These are phyloP conservation scores for Meliscaeva auricollis DNA, from an alignment of 2,888 invertebrate genomes.

Conservation along the genomic window DNA sequence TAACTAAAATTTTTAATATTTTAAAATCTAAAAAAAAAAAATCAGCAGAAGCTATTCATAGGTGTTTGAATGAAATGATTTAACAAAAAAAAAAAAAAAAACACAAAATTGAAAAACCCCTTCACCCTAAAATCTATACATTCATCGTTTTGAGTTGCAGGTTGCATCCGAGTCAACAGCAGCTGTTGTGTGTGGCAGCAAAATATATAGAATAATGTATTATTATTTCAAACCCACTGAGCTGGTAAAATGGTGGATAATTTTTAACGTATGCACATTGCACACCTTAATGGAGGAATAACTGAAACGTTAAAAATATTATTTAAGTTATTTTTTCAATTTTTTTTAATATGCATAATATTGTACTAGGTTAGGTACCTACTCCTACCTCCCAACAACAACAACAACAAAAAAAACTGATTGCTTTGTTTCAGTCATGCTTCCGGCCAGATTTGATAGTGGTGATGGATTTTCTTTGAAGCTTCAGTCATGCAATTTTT, in stretches of 20 bases:
- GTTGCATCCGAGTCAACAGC: not conserved
- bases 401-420: too few relatives aligned
- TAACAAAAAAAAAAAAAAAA: constrained; percentile 1
- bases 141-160: not conserved
- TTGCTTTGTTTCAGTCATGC: too few relatives aligned
- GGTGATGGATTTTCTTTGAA: too few relatives aligned
- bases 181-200: constrained; percentile 6
- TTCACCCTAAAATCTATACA: constrained; percentile 1
- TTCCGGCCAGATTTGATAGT: too few relatives aligned
- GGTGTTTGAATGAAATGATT: constrained; percentile 26
- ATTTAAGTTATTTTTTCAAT: not conserved
- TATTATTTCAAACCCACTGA: constrained; percentile 48
- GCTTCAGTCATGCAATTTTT: too few relatives aligned
- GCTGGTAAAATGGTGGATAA: constrained; percentile 63
- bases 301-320: constrained; percentile 60
- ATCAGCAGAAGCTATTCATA: not conserved
- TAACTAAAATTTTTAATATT: not conserved
- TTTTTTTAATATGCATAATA: not conserved
- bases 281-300: constrained; percentile 59
- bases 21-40: not conserved
- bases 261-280: constrained; percentile 56
- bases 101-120: too few relatives aligned
- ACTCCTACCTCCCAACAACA: too few relatives aligned
- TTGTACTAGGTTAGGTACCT: too few relatives aligned
- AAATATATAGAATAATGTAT: constrained; percentile 11